These are phyloP conservation scores for Hartigia nigra DNA, from an alignment of 2,888 invertebrate species.

Conservation along the genomic window DNA sequence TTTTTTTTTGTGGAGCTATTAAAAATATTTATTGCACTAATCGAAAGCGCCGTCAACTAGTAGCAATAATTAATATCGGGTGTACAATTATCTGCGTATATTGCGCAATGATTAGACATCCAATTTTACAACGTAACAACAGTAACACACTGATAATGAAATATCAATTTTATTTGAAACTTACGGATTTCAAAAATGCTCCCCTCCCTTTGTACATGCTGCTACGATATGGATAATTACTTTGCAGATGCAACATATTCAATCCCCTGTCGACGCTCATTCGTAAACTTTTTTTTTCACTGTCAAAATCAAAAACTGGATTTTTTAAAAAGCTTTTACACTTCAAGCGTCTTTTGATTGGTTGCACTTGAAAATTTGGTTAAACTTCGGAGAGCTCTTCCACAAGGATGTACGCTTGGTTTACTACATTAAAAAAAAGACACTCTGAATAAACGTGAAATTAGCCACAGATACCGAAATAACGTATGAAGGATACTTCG, in stretches of 20 bases:
- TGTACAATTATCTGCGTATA: not conserved
- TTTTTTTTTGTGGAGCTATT: not conserved
- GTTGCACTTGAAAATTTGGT: not conserved
- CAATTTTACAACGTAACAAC: too few relatives aligned
- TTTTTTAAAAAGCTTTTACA: not conserved
- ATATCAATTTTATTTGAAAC: slow-evolving; percentile 18
- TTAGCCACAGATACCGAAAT: not conserved
- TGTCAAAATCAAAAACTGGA: not conserved
- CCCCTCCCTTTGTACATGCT: slow-evolving; percentile 34
- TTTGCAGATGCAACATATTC: slow-evolving; percentile 47
- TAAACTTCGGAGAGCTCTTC: not conserved
- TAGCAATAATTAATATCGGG: not conserved
- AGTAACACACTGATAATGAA: too few relatives aligned
- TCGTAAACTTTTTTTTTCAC: slow-evolving; percentile 31
- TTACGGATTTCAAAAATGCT: slow-evolving; percentile 46
- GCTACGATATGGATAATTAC: slow-evolving; percentile 22
- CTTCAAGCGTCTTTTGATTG: not conserved
- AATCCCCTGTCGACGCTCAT: slow-evolving; percentile 48
- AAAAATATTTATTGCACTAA: not conserved
- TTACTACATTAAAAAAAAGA: not conserved
- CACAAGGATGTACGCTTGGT: not conserved
- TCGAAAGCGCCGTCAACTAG: not conserved
- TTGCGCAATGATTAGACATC: too few relatives aligned
- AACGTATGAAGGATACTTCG: not conserved
- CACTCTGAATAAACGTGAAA: not conserved